phyloP scores from a whole-genome alignment of 2,888 invertebrate species.

The Troides helena region DNA sequence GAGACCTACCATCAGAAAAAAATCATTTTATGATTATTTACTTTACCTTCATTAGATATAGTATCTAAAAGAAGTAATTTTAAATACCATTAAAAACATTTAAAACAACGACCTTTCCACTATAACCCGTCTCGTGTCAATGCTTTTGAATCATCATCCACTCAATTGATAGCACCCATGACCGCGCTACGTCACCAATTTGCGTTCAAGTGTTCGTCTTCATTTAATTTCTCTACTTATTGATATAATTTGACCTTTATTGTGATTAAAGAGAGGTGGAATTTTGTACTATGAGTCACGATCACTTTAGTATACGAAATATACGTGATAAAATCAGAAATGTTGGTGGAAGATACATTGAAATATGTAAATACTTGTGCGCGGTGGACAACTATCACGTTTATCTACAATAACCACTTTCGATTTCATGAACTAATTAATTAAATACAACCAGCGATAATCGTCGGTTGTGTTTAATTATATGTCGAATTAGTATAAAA shows the following conservation, averaged over 20 bases:
- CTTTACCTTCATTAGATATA: no score
- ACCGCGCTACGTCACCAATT: conserved; percentile 38
- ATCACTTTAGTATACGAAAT: not conserved
- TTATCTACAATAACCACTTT: not conserved
- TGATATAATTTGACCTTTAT: conserved; percentile 30
- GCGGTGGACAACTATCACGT: not conserved
- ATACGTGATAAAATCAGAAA: not conserved
- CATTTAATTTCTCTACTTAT: conserved; percentile 34
- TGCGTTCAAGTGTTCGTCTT: conserved; percentile 33
- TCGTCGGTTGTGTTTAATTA: conserved; percentile 7
- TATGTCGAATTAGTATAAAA: conserved; percentile 5
- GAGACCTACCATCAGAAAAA: no score
- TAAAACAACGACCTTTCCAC: not conserved
- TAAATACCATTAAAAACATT: not conserved
- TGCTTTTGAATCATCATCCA: conserved; percentile 61
- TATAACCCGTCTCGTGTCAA: conserved; percentile 38
- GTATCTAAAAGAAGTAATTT: no score
- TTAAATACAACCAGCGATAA: not conserved
- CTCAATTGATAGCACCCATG: conserved; percentile 52
- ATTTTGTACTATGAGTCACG: conserved; percentile 17
- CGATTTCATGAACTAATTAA: not conserved
- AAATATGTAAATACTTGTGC: not conserved
- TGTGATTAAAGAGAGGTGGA: conserved; percentile 9
- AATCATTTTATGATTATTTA: no score
- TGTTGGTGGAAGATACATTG: not conserved